Evolutionary conservation across 1,140 invertebrate species (phyloP).

Genomic region (Druon quercuslanigerum): DNA sequence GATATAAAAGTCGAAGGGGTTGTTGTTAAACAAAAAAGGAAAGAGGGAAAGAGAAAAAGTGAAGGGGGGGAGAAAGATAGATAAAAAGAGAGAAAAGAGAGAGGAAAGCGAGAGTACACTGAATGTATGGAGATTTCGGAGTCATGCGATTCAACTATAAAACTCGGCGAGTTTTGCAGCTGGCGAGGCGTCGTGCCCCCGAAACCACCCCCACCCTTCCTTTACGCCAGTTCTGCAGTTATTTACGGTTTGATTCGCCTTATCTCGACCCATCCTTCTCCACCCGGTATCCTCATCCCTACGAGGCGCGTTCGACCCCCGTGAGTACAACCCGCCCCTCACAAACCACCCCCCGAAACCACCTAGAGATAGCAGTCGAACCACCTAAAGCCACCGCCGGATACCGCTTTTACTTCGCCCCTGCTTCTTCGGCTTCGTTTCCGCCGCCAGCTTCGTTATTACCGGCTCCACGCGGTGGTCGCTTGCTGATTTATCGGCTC

Average conservation of each 20-base stretch:
- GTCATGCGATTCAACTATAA: constrained; percentile 77
- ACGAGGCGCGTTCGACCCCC: constrained; percentile 56
- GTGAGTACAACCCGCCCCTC: constrained; percentile 46
- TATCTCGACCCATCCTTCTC: constrained; percentile 68
- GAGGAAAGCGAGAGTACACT: constrained; percentile 42
- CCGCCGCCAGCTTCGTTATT: constrained; percentile 63
- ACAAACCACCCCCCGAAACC: constrained; percentile 57
- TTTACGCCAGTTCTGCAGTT: constrained; percentile 72
- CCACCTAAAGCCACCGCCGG: constrained; percentile 57
- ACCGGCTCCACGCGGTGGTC: constrained; percentile 52
- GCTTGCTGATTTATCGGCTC: constrained; percentile 62
- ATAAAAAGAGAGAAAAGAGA: constrained; percentile 42
- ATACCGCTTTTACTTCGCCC: constrained; percentile 62
- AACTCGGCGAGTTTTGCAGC: constrained; percentile 75
- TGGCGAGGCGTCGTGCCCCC: constrained; percentile 66
- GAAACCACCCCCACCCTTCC: constrained; percentile 50
- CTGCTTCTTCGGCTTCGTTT: constrained; percentile 61
- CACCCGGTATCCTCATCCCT: constrained; percentile 55
- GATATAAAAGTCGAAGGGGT: constrained; percentile 35
- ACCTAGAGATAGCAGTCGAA: constrained; percentile 60
- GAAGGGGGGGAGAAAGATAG: constrained; percentile 43
- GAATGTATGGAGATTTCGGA: constrained; percentile 73
- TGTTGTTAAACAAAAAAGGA: constrained; percentile 50
- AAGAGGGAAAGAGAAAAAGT: constrained; percentile 36
- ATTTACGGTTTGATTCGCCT: constrained; percentile 76